phyloP scores from a whole-genome alignment of 2,113 vertebrate genomes.

The Elaphurus davidianus region DNA sequence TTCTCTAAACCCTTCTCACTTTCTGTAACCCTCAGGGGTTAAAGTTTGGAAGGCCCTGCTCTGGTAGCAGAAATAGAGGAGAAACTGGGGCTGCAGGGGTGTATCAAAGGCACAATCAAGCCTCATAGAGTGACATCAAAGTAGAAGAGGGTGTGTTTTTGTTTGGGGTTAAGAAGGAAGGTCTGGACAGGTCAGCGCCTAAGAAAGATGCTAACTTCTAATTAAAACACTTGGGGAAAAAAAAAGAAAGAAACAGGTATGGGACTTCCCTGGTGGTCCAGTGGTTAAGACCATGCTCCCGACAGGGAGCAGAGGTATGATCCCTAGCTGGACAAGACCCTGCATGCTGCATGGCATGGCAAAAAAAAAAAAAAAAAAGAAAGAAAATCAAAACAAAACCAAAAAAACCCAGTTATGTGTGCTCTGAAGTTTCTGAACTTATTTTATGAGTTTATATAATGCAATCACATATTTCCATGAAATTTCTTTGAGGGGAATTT shows the following conservation, averaged over 20 bases:
- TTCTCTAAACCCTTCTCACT: neutral
- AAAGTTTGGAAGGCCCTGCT: neutral
- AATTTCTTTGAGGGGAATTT: neutral
- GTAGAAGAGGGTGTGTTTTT: neutral
- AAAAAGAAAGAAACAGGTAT: neutral
- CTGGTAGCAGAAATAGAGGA: neutral
- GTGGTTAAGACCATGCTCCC: neutral
- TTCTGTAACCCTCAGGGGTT: neutral
- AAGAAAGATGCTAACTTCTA: neutral
- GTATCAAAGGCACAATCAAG: neutral
- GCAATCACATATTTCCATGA: neutral
- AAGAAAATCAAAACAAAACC: neutral
- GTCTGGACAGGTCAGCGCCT: neutral
- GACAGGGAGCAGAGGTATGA: neutral
- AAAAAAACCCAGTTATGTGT: neutral
- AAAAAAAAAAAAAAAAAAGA: neutral
- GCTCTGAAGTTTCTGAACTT: neutral
- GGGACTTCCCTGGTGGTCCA: neutral
- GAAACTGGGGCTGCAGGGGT: neutral
- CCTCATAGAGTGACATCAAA: neutral
- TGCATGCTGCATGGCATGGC: neutral
- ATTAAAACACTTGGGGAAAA: neutral
- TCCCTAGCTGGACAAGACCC: neutral
- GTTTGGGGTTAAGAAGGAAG: neutral
- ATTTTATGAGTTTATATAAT: neutral